Conservation (phyloP, 2,797 vertebrate species). For the Acipenser ruthenus region DNA sequence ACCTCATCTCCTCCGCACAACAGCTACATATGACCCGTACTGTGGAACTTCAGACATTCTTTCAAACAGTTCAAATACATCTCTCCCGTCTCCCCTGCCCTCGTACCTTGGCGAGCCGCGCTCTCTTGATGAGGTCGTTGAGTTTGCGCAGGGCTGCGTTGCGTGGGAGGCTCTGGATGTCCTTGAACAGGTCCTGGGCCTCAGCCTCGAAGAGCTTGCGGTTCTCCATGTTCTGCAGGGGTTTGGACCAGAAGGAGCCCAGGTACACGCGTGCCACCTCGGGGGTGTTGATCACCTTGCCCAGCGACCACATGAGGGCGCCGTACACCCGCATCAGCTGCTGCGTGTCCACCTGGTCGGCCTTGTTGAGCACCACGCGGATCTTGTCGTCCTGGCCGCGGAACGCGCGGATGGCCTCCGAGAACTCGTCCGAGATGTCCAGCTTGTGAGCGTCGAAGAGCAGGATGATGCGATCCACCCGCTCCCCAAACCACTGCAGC, state of each 20-base stretch:
- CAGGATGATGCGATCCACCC: constrained; percentile 90
- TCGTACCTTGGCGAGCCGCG: constrained; percentile 86
- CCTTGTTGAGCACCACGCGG: constrained; percentile 90
- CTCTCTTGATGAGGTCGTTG: constrained; percentile 94
- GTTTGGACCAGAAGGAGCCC: constrained; percentile 92
- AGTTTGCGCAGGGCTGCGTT: constrained; percentile 92
- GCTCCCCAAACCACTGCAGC: constrained; percentile 90
- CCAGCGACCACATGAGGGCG: constrained; percentile 96
- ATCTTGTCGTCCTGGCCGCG: constrained; percentile 96
- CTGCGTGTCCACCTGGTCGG: constrained; percentile 93
- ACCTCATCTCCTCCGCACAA: not conserved
- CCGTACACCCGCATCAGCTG: constrained; percentile 96
- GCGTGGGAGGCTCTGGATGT: constrained; percentile 87
- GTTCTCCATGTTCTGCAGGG: constrained; percentile 87
- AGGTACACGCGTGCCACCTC: constrained; percentile 91
- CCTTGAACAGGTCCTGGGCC: constrained; percentile 86
- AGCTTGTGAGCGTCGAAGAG: constrained; percentile 95
- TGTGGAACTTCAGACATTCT: not conserved
- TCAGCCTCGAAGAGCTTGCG: constrained; percentile 85
- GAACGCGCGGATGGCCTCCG: constrained; percentile 87
- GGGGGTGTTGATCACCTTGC: constrained; percentile 91
- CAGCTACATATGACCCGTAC: not conserved
- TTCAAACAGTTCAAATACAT: not conserved
- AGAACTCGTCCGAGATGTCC: constrained; percentile 98
- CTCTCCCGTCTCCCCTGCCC: not conserved